These are phyloP conservation scores for Achroia grisella DNA, from an alignment of 1,140 invertebrate genomes.

Conservation along the genomic window DNA sequence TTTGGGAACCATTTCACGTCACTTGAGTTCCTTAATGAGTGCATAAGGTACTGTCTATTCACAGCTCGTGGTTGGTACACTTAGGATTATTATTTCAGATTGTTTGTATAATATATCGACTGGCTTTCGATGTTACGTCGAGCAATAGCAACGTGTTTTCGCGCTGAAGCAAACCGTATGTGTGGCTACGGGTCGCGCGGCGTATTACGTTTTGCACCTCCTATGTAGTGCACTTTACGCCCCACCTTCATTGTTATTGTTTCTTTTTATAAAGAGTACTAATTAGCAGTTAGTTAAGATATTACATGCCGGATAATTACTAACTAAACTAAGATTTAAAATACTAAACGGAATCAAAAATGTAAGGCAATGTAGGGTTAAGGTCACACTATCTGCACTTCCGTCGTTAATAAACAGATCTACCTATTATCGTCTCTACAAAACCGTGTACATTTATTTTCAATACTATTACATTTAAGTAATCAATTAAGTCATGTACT, in stretches of 20 bases:
- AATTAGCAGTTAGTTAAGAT: not conserved
- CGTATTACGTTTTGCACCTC: conserved; percentile 35
- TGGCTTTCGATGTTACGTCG: not conserved
- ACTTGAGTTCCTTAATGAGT: conserved; percentile 32
- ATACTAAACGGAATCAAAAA: too few species aligned
- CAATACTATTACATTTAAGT: too few species aligned
- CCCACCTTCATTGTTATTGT: conserved; percentile 41
- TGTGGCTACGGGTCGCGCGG: conserved; percentile 28
- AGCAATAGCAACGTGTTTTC: conserved; percentile 28
- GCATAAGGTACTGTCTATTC: conserved; percentile 24
- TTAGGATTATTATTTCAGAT: not conserved
- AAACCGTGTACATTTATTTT: too few species aligned
- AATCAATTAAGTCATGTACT: too few species aligned
- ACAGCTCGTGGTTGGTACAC: too few species aligned
- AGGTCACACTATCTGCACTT: too few species aligned
- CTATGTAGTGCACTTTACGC: conserved; percentile 23
- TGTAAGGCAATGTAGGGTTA: too few species aligned
- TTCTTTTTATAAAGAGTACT: conserved; percentile 12
- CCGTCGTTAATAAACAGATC: too few species aligned
- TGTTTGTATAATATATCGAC: not conserved
- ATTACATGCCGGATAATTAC: too few species aligned
- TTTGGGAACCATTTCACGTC: conserved; percentile 44
- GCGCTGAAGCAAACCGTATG: conserved; percentile 18
- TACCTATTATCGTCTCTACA: too few species aligned
- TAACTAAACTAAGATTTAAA: too few species aligned